Evolutionary conservation across 2,797 vertebrate genomes (phyloP).

Genomic region (Platalea minor): DNA sequence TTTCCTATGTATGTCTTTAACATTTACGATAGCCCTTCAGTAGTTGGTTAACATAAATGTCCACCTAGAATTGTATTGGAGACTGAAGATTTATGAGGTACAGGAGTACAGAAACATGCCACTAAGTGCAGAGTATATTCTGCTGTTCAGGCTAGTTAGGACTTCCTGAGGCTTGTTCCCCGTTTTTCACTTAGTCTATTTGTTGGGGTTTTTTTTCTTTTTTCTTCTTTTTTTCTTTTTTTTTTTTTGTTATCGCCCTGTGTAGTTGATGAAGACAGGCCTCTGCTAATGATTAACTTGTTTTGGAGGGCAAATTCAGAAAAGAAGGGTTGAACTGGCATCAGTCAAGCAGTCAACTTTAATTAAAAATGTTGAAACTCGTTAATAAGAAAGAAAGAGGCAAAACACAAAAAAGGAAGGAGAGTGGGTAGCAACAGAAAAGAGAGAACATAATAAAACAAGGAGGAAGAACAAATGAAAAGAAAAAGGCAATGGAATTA

Average conservation of each 20-base stretch:
- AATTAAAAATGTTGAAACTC: background rate
- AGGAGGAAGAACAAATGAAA: background rate
- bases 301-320: conserved; percentile 2
- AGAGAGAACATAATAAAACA: background rate
- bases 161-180: background rate
- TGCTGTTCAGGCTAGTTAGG: background rate
- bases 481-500: background rate
- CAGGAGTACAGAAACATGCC: background rate
- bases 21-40: background rate
- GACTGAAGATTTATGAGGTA: background rate
- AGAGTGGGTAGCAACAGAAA: background rate
- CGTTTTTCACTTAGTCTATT: background rate
- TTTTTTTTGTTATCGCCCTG: background rate
- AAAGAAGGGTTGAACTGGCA: background rate
- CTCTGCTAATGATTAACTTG: conserved; percentile 10
- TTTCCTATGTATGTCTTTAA: background rate
- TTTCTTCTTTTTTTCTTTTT: too few relatives aligned
- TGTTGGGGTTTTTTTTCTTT: accelerated
- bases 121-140: background rate
- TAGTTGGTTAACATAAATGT: background rate
- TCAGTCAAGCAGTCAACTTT: conserved; percentile 12
- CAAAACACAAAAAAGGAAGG: background rate
- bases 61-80: background rate
- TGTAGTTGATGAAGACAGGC: background rate
- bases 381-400: background rate